A percentile compares a stretch with the other conserved stretches of the same genome.
phyloP scores from a whole-genome alignment of 2,888 invertebrate genomes.

The Antitype chi region DNA sequence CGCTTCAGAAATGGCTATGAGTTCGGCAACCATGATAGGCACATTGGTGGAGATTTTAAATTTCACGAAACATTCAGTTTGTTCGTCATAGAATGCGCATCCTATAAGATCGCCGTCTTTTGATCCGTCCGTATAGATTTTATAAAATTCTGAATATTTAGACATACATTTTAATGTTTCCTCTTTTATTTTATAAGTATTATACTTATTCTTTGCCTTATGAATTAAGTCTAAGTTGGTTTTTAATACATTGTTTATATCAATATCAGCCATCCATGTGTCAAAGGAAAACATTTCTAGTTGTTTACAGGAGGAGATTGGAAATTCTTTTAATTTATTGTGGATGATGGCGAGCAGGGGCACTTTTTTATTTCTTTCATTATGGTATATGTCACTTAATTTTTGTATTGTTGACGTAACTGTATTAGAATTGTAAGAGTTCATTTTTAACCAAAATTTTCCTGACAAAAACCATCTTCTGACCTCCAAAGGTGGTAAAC shows the following conservation, averaged over 20 bases:
- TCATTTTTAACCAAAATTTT: too few relatives aligned
- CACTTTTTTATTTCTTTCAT: constrained; percentile 1
- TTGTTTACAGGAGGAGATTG: not conserved
- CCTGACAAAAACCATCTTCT: not conserved
- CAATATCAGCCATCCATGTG: constrained; percentile 10
- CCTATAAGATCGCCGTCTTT: constrained; percentile 7
- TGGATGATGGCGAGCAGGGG: constrained; percentile 2
- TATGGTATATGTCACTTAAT: not conserved
- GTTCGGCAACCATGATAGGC: not conserved
- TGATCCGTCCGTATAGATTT: too few relatives aligned
- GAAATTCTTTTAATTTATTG: not conserved
- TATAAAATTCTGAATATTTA: too few relatives aligned
- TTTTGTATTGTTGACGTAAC: not conserved
- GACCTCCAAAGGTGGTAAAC: not conserved
- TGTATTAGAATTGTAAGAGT: too few relatives aligned
- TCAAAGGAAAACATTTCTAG: constrained; percentile 20
- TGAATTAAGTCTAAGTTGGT: not conserved
- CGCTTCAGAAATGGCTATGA: not conserved
- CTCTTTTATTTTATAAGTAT: not conserved
- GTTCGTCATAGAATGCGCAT: constrained; percentile 11
- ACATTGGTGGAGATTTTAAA: not conserved
- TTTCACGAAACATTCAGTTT: not conserved
- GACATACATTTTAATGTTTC: not conserved
- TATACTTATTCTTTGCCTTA: not conserved
- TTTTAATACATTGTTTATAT: not conserved